Evolutionary conservation across 2,797 vertebrate species (phyloP), one percentile per base, ranked within the genome.

Genomic region (Lepilemur septentrionalis): DNA sequence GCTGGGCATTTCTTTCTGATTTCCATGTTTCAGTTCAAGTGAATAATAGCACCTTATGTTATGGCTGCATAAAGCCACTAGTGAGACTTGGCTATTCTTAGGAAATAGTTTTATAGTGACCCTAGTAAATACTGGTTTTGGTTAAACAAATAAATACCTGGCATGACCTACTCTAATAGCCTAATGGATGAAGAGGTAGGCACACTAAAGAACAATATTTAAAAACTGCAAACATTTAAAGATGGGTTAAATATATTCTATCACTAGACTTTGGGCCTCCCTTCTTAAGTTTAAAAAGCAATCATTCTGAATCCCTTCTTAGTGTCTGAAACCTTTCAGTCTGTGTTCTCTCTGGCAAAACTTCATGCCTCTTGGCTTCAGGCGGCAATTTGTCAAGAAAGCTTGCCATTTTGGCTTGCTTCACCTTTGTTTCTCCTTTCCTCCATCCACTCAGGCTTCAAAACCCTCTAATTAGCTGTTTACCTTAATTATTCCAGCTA

Each of bases 311-410:
- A 75, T 89, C 28, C 25, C 43, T 81, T 81, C 80, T 73, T 69
- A 65, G 46, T 48, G 48, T 87, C 83, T 93, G 65, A 95, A 96
- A 82, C 23, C 82, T 93, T 91, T 59, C 48, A 72, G 65, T 70
- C 48, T 75, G n/a, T 87, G 59, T 95, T 95, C 86, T 93, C 55
- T 87, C 94, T 96, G 95, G 93, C 94, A 96, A 76, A 95, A 91
- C 50, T n/a, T 90, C 32, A 50, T 43, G 82, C 55, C 43, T 97
- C 89, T 96, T 95, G 94, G 95, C 83, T 96, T 89, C 28, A 96
- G 83, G 70, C 70, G 84, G 94, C 50, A 84, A 88, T 96, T 93
- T 95, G 83, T 98, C 95, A 87, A 89, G 72, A 93, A 94, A 93
- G 20, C 63, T 97, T 97, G 95, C 83, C 93, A 93, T 83, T 89